A percentile compares a stretch with the other conserved stretches of the same genome.
Evolutionary conservation across 2,888 invertebrate genomes (phyloP).

Genomic region (Plebejus melissa): DNA sequence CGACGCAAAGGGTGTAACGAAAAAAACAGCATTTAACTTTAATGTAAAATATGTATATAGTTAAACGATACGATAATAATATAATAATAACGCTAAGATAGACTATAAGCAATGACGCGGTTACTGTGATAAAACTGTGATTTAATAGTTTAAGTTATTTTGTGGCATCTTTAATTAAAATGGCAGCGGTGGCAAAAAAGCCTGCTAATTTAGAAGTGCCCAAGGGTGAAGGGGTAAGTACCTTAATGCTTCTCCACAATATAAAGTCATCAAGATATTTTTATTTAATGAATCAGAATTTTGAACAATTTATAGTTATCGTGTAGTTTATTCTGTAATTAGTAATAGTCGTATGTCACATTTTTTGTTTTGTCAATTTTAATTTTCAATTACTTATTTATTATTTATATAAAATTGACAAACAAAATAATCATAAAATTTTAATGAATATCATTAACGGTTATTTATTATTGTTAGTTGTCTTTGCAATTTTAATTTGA

Average conservation of each 20-base stretch:
- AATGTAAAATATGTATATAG: slow-evolving; percentile 27
- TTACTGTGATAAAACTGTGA: slow-evolving; percentile 53
- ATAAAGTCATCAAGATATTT: slow-evolving; percentile 33
- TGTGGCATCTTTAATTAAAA: slow-evolving; percentile 65
- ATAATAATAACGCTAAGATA: neutral
- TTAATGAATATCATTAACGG: neutral
- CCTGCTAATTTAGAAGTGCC: slow-evolving; percentile 44
- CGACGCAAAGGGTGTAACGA: slow-evolving; percentile 56
- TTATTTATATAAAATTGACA: neutral
- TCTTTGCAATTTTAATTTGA: no score
- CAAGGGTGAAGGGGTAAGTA: slow-evolving; percentile 61
- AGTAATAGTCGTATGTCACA: neutral
- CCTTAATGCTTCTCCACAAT: slow-evolving; percentile 14
- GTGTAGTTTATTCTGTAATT: neutral
- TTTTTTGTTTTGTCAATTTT: neutral
- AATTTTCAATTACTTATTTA: neutral
- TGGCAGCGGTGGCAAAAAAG: slow-evolving; percentile 69
- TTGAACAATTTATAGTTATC: neutral
- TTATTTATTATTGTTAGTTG: no score
- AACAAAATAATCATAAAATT: neutral
- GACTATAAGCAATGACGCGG: slow-evolving; percentile 32
- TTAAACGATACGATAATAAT: slow-evolving; percentile 31
- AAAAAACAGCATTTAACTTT: slow-evolving; percentile 53
- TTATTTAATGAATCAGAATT: neutral
- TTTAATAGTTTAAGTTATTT: slow-evolving; percentile 43